phyloP scores from a whole-genome alignment of 2,888 invertebrate genomes.

The Holacanthella duospinosa region DNA sequence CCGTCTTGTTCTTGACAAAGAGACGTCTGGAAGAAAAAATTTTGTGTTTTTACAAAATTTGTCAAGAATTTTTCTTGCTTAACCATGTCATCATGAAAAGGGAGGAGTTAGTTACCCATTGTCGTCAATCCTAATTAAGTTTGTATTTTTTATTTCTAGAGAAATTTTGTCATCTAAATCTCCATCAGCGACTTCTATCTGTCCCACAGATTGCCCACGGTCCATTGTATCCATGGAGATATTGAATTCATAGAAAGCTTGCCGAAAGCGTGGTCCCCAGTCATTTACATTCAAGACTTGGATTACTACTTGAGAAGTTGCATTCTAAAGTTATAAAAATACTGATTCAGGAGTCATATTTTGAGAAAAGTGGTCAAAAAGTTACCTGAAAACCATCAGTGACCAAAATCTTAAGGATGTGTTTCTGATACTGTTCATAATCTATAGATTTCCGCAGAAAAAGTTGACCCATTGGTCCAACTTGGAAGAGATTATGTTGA shows the following conservation, averaged over 20 bases:
- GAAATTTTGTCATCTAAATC: conserved; percentile 64
- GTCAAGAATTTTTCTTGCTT: too few species aligned
- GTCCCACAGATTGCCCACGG: conserved; percentile 46
- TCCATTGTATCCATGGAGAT: conserved; percentile 36
- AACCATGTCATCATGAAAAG: too few species aligned
- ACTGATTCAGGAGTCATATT: not conserved
- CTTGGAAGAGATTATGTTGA: conserved; percentile 25
- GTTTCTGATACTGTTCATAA: conserved; percentile 58
- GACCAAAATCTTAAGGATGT: conserved; percentile 68
- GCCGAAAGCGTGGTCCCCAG: conserved; percentile 83
- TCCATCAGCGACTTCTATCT: conserved; percentile 76
- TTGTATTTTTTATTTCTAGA: conserved; percentile 44
- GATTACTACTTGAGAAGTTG: conserved; percentile 68
- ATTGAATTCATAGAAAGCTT: conserved; percentile 72
- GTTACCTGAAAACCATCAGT: conserved; percentile 65
- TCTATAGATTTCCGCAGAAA: conserved; percentile 63
- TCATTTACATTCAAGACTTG: conserved; percentile 79
- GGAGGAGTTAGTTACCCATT: conserved; percentile 22
- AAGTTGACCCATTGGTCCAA: conserved; percentile 60
- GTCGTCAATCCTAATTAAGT: conserved; percentile 29
- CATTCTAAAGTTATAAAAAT: conserved; percentile 53
- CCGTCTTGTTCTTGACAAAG: conserved; percentile 27
- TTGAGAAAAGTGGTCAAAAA: not conserved
- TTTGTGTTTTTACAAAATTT: not conserved
- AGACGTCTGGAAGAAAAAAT: conserved; percentile 13